phyloP scores from a whole-genome alignment of 2,797 vertebrate species.

The Pristis pectinata region DNA sequence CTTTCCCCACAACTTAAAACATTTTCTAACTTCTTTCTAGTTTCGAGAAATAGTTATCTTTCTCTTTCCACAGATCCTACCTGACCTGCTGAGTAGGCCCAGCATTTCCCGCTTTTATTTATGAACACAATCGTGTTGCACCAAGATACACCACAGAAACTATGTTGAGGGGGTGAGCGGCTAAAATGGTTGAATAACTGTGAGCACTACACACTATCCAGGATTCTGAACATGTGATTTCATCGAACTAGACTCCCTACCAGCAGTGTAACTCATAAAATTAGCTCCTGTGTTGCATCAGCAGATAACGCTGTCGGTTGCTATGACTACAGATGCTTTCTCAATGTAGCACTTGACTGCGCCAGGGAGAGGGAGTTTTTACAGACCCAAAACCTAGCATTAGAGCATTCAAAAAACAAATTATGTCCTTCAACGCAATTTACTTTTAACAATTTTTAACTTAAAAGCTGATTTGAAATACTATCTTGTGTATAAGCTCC shows the following conservation, averaged over 20 bases:
- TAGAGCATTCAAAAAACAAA: background rate
- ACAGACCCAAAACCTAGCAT: background rate
- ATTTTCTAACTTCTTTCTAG: too few species aligned
- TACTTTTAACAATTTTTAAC: background rate
- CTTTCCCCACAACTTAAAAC: too few species aligned
- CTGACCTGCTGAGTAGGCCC: too few species aligned
- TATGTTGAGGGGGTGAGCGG: background rate
- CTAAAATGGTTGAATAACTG: background rate
- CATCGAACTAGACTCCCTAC: background rate
- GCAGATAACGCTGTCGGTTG: constrained; percentile 3
- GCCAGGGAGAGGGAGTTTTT: background rate
- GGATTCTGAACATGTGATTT: background rate
- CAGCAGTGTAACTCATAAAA: constrained; percentile 7
- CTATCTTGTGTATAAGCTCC: background rate
- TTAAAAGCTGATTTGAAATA: background rate
- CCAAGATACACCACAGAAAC: background rate
- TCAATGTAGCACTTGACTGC: background rate
- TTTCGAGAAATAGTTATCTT: too few species aligned
- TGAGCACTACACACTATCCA: background rate
- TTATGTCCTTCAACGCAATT: background rate
- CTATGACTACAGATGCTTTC: constrained; percentile 23
- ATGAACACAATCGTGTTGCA: too few species aligned
- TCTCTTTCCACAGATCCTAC: too few species aligned
- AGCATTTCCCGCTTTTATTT: too few species aligned
- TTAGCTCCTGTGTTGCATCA: background rate